Evolutionary conservation across 2,888 invertebrate species (phyloP).

Genomic region (Bombylius major): DNA sequence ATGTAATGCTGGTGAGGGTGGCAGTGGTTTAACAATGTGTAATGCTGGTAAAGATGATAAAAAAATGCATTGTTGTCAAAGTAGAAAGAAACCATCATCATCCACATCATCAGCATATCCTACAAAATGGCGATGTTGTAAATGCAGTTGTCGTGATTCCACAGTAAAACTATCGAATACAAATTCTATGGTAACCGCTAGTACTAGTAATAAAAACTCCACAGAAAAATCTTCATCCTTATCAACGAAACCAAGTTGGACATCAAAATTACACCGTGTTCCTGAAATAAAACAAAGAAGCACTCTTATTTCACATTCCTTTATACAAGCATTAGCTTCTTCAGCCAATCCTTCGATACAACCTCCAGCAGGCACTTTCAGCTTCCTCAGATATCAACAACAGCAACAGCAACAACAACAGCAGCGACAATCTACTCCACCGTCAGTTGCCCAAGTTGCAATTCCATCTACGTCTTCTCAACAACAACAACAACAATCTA

Average conservation of each 20-base stretch:
- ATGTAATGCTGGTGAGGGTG: conserved; percentile 16
- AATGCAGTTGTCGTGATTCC: conserved; percentile 23
- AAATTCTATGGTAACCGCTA: background rate
- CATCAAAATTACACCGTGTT: background rate
- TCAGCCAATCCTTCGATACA: background rate
- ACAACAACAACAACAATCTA: background rate
- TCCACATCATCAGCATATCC: conserved; percentile 6
- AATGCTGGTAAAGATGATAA: conserved; percentile 17
- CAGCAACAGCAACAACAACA: background rate
- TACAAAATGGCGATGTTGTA: conserved; percentile 26
- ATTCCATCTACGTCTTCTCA: background rate
- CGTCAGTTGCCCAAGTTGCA: no score
- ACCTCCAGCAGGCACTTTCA: background rate
- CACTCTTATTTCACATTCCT: background rate
- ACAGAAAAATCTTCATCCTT: background rate
- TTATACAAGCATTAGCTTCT: background rate
- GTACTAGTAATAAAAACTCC: background rate
- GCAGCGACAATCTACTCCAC: no score
- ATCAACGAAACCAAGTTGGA: conserved; percentile 1
- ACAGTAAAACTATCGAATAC: background rate
- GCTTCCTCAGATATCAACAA: background rate
- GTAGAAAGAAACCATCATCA: conserved; percentile 18
- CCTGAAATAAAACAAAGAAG: background rate
- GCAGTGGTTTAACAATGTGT: conserved; percentile 4
- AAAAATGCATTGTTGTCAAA: conserved; percentile 25